Percentiles rank a stretch among this genome's conserved stretches.
Evolutionary conservation across 1,140 invertebrate species (phyloP).

Genomic region (Anagrus nilaparvatae): DNA sequence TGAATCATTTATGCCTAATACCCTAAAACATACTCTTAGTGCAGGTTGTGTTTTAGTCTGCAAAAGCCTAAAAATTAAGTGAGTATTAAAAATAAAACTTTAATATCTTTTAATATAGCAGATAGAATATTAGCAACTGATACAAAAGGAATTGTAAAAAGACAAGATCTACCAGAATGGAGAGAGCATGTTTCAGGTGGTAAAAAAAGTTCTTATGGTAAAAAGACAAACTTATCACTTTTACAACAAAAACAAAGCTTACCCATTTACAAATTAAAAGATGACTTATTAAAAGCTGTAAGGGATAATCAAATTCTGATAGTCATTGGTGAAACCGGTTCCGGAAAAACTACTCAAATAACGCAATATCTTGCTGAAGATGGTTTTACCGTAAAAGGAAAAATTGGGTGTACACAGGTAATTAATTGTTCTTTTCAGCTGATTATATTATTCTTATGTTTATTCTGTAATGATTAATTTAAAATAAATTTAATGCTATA

Average conservation of each 20-base stretch:
- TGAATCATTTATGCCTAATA: no score
- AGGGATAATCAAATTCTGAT: constrained; percentile 91
- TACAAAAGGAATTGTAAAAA: constrained; percentile 71
- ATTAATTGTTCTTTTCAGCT: no score
- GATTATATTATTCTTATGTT: no score
- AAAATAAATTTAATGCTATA: no score
- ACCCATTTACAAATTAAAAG: constrained; percentile 90
- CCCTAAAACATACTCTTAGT: no score
- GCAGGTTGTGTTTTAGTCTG: no score
- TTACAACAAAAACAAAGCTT: constrained; percentile 89
- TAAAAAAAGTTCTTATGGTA: constrained; percentile 96
- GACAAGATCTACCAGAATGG: constrained; percentile 94
- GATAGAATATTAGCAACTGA: constrained; percentile 61
- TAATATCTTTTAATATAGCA: constrained; percentile 44
- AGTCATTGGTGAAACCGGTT: constrained; percentile 96
- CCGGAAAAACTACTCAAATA: constrained; percentile 97
- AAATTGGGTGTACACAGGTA: constrained; percentile 90
- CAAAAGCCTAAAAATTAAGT: no score
- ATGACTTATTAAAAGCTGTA: constrained; percentile 86
- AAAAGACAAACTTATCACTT: constrained; percentile 94
- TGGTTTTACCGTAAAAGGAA: constrained; percentile 83
- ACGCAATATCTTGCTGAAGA: constrained; percentile 98
- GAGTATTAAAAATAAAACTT: background rate
- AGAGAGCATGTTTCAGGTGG: constrained; percentile 97
- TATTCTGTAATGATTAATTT: no score